A percentile compares a stretch with the other conserved stretches of the same genome.
Conservation (phyloP, 2,888 invertebrate species). For the Teinopalpus imperialis region DNA sequence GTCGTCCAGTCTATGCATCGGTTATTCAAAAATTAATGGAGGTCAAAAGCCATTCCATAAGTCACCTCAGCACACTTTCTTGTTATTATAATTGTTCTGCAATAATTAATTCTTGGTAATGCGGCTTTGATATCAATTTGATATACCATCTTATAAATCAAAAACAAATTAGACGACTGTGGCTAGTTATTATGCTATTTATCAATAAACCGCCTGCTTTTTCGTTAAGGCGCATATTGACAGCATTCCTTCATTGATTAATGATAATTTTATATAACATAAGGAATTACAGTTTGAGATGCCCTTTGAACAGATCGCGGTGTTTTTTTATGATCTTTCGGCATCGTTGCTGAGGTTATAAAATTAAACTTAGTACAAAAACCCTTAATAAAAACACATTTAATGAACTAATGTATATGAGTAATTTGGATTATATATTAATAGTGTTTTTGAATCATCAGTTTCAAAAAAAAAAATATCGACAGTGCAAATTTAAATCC, state of each 20-base stretch:
- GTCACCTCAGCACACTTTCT: conserved; percentile 42
- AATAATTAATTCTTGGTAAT: conserved; percentile 57
- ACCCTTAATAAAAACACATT: no score
- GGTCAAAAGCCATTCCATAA: conserved; percentile 44
- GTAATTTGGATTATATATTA: no score
- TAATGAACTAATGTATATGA: no score
- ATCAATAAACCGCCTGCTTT: conserved; percentile 39
- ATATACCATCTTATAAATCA: conserved; percentile 62
- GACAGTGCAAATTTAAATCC: no score
- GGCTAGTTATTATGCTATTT: conserved; percentile 38
- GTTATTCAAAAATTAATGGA: conserved; percentile 28
- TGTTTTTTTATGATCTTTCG: no score
- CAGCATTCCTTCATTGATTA: conserved; percentile 4
- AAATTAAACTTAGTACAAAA: no score
- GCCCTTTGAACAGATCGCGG: background rate
- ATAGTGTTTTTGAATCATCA: no score
- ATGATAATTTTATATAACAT: conserved; percentile 8
- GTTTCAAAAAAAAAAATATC: no score
- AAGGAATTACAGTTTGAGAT: no score
- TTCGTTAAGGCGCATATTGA: conserved; percentile 35
- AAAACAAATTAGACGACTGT: conserved; percentile 35
- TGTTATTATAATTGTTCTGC: conserved; percentile 49
- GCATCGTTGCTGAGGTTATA: no score
- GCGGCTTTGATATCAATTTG: conserved; percentile 59
- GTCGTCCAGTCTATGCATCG: conserved; percentile 14